Evolutionary conservation across 1,140 invertebrate genomes (phyloP).

Genomic region (Drosophila pruinosa): DNA sequence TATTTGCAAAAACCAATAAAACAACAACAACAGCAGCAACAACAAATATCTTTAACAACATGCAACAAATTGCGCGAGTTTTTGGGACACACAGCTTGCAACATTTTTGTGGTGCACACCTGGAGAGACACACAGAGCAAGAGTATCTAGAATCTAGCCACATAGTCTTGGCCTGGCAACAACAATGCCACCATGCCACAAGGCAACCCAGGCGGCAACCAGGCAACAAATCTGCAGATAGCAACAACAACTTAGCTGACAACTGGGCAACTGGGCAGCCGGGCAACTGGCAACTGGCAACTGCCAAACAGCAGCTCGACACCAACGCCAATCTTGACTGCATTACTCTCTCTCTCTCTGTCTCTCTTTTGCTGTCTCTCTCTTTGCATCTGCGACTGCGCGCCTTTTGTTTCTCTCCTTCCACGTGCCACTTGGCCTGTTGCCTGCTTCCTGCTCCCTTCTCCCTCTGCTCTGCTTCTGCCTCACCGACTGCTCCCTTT

Average conservation of each 20-base stretch:
- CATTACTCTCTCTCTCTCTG: not conserved
- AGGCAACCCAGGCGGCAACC: constrained; percentile 20
- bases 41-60: constrained; percentile 45
- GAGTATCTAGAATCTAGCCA: constrained; percentile 73
- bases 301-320: constrained; percentile 35
- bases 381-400: not conserved
- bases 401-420: constrained; percentile 11
- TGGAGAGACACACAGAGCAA: constrained; percentile 43
- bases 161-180: constrained; percentile 48
- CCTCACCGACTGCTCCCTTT: not conserved
- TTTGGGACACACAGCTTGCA: constrained; percentile 58
- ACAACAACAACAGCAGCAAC: not conserved
- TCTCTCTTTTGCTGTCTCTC: not conserved
- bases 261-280: constrained; percentile 19
- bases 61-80: constrained; percentile 48
- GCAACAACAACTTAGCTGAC: constrained; percentile 45
- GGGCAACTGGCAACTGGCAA: constrained; percentile 4
- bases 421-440: not conserved
- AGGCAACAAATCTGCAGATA: constrained; percentile 49
- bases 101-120: constrained; percentile 49
- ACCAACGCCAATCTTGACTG: constrained; percentile 3
- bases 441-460: not conserved
- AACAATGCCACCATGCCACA: constrained; percentile 28
- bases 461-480: not conserved
- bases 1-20: constrained; percentile 10